phyloP scores from a whole-genome alignment of 2,888 invertebrate species.

The Phania funesta region DNA sequence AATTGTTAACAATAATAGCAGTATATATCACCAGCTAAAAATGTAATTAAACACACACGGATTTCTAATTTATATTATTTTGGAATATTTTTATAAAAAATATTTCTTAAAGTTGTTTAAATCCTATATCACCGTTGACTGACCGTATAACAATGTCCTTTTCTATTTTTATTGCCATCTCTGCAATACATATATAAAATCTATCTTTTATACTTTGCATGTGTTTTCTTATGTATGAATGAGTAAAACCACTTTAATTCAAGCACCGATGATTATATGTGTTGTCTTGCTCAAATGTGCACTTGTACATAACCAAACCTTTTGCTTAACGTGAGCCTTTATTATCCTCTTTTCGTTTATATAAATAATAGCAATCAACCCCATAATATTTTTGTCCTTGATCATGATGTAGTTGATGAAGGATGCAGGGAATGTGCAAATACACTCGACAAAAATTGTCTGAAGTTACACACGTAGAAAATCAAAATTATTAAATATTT shows the following conservation, averaged over 20 bases:
- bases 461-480: background rate
- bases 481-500: background rate
- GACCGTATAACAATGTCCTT: background rate
- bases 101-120: too few species aligned
- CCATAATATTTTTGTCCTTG: conserved; percentile 44
- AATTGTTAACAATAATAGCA: background rate
- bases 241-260: conserved; percentile 22
- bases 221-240: background rate
- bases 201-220: background rate
- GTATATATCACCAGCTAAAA: background rate
- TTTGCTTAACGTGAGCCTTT: conserved; percentile 27
- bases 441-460: background rate
- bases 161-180: background rate
- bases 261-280: conserved; percentile 43
- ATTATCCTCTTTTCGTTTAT: conserved; percentile 21
- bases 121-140: too few species aligned
- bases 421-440: background rate
- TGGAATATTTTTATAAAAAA: too few species aligned
- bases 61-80: too few species aligned
- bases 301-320: conserved; percentile 28
- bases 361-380: conserved; percentile 29
- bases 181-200: background rate
- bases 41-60: too few species aligned
- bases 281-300: conserved; percentile 32
- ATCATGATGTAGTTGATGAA: background rate